Conservation (phyloP, 2,888 invertebrate species). For the Nysson spinosus region DNA sequence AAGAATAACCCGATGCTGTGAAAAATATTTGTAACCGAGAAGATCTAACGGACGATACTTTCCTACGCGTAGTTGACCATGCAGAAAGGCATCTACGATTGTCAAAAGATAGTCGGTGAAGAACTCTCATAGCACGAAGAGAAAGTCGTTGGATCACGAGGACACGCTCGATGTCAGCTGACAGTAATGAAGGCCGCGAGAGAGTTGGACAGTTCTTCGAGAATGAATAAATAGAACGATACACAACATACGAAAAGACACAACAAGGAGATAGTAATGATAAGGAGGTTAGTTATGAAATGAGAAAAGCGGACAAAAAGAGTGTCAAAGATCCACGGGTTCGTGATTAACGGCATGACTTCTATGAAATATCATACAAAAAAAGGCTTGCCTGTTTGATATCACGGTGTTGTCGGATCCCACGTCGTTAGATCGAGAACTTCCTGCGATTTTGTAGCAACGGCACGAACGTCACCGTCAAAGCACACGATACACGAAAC, state of each 20-base stretch:
- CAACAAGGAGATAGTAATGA: constrained; percentile 14
- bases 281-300: constrained; percentile 18
- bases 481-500: constrained; percentile 31
- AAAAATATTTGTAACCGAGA: no score
- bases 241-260: neutral
- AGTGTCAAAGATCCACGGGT: neutral
- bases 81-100: neutral
- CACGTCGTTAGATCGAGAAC: constrained; percentile 15
- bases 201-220: constrained; percentile 1
- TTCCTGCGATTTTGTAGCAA: constrained; percentile 16
- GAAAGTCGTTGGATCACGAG: constrained; percentile 49
- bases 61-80: neutral
- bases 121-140: constrained; percentile 31
- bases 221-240: neutral
- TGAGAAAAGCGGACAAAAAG: neutral
- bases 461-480: constrained; percentile 31
- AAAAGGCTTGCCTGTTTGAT: constrained; percentile 21
- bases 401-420: constrained; percentile 1
- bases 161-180: constrained; percentile 51
- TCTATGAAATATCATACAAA: neutral
- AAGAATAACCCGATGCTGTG: constrained; percentile 2
- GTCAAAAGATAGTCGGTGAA: neutral
- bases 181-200: constrained; percentile 38
- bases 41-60: neutral
- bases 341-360: neutral